These are phyloP conservation scores for Otocyon megalotis DNA, from an alignment of 2,113 vertebrate genomes.

Conservation along the genomic window DNA sequence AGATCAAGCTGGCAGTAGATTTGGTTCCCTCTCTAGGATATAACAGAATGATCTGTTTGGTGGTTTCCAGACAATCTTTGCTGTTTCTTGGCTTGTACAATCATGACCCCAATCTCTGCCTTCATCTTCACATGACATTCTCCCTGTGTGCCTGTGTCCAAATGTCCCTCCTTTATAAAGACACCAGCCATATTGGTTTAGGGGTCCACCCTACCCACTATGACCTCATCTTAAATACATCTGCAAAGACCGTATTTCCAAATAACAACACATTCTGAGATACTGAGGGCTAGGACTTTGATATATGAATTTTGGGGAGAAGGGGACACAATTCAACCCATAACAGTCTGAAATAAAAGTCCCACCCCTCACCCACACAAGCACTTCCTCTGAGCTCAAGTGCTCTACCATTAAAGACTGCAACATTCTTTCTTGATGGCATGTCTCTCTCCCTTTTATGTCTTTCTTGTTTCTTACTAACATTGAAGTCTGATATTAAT, in stretches of 20 bases:
- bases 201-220: not conserved
- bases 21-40: not conserved
- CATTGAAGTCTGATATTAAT: constrained; percentile 83
- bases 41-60: not conserved
- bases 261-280: not conserved
- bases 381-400: not conserved
- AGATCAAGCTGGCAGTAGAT: not conserved
- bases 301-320: not conserved
- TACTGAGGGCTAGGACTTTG: not conserved
- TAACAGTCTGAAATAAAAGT: not conserved
- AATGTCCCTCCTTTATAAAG: not conserved
- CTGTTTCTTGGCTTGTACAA: not conserved
- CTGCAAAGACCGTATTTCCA: not conserved
- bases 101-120: not conserved
- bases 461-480: constrained; percentile 79
- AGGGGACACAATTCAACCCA: not conserved
- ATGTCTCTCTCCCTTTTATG: constrained; percentile 70
- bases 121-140: not conserved
- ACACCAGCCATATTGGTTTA: not conserved
- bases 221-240: not conserved
- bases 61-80: not conserved
- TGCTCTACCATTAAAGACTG: not conserved
- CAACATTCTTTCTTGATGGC: constrained; percentile 58
- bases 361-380: not conserved
- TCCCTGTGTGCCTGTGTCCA: not conserved